A percentile compares a stretch with the other conserved stretches of the same genome.
Conservation (phyloP, 2,797 vertebrate genomes). For the Muscicapa striata region DNA sequence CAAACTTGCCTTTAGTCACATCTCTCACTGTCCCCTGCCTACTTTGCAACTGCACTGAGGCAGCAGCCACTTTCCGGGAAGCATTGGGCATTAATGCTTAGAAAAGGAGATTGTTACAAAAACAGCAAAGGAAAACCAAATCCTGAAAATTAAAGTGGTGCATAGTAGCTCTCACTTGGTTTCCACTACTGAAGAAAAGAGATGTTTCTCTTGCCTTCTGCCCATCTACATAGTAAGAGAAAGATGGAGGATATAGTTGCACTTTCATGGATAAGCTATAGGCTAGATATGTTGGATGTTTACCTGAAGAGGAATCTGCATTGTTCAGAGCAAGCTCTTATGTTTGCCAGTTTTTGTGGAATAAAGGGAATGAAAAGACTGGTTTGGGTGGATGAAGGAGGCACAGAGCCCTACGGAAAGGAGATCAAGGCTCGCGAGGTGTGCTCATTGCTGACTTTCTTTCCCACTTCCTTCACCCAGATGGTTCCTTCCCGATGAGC, state of each 20-base stretch:
- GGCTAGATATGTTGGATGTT: background rate
- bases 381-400: background rate
- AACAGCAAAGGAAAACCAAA: background rate
- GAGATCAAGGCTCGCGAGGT: background rate
- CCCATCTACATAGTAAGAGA: background rate
- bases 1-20: background rate
- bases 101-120: background rate
- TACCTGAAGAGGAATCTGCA: background rate
- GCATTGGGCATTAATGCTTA: background rate
- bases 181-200: background rate
- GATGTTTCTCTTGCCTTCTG: background rate
- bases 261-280: background rate
- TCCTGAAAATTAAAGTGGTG: background rate
- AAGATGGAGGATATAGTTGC: background rate
- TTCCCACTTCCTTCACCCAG: slow-evolving; percentile 41
- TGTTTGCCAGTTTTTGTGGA: no score
- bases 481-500: slow-evolving; percentile 93
- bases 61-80: background rate
- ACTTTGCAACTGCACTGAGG: background rate
- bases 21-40: background rate
- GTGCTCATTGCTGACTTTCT: background rate
- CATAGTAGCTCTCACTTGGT: background rate
- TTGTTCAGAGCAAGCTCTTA: background rate
- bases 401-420: background rate
- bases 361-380: background rate